Evolutionary conservation across 2,888 invertebrate genomes (phyloP), one percentile per base, ranked within the genome.

Genomic region (Alloscopus bannaensis): DNA sequence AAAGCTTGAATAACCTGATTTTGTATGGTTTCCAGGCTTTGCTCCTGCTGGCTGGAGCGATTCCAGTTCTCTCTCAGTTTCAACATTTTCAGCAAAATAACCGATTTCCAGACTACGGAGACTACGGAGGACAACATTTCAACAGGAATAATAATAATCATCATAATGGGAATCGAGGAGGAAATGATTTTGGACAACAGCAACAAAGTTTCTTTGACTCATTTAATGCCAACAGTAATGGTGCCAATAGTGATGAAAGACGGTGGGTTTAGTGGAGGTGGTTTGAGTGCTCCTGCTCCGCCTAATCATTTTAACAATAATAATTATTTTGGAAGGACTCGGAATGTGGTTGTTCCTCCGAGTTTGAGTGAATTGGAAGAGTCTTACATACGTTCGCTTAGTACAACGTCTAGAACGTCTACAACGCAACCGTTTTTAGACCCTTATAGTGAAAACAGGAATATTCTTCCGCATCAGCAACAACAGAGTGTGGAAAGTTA

Each of bases 301-400:
- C 8, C 2, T 16, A 20, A 13, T 29, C 24, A 31, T 24, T 18
- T 4, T 20, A 59, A 31, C 18, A 73, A 71, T 62, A 52, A 42
- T 42, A 29, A 60, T 13, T 71, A 73, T 28, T 64, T 20, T 55
- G 31, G 29, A 0, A 64, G n/a, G 28, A 59, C 50, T 3, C 65
- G 66, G 47, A 57, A 47, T 47, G 66, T 47, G 1, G 59, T 59
- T 45, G 73, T 73, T 42, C 73, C 73, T 8, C 66, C 73, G 1
- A 73, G 73, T 66, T 73, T 73, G 26, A 55, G 66, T 16, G 73
- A 73, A 28, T 24, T 73, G 36, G 73, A 73, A 13, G 73, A 73
- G 22, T 73, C 73, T 2, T 73, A 73, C 20, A 73, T 73, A 28
- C 73, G 73, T 20, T 73, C 73, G 11, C 57, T 73, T n/a, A 55